Evolutionary conservation across 2,797 vertebrate species (phyloP).

Genomic region (Darevskia nairensis): DNA sequence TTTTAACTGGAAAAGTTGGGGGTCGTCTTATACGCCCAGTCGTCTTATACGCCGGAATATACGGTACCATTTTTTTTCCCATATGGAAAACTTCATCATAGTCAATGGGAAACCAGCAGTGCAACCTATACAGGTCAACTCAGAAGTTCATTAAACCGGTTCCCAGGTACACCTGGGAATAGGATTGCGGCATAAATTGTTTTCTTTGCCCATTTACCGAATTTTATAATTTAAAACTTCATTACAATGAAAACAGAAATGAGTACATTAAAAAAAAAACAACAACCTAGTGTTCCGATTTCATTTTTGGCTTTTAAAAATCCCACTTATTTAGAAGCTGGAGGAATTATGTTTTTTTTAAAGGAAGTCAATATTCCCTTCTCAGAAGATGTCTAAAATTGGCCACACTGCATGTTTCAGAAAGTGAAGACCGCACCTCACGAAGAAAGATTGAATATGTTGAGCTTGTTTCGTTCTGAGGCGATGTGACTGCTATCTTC

Average conservation of each 20-base stretch:
- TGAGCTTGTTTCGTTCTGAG: not conserved
- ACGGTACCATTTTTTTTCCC: constrained; percentile 39
- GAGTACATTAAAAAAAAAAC: not conserved
- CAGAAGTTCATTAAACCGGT: not conserved
- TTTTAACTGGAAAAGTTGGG: too few relatives aligned
- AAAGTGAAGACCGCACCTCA: not conserved
- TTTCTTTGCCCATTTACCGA: not conserved
- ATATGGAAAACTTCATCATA: constrained; percentile 27
- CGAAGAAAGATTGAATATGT: not conserved
- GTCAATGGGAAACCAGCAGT: constrained; percentile 36
- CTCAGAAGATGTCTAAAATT: constrained; percentile 35
- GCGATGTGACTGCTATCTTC: not conserved
- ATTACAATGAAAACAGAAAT: constrained; percentile 22
- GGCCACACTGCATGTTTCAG: constrained; percentile 15
- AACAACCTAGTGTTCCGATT: too few relatives aligned
- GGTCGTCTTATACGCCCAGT: too few relatives aligned
- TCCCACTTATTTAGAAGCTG: not conserved
- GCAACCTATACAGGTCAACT: not conserved
- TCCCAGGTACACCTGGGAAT: not conserved
- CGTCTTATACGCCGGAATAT: too few relatives aligned
- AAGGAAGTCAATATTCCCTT: constrained; percentile 29
- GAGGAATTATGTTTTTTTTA: not conserved
- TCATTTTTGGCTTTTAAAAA: not conserved
- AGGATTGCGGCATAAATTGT: not conserved
- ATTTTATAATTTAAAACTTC: constrained; percentile 17